Conservation (phyloP, 2,797 vertebrate species). For the Sciurus vulgaris region DNA sequence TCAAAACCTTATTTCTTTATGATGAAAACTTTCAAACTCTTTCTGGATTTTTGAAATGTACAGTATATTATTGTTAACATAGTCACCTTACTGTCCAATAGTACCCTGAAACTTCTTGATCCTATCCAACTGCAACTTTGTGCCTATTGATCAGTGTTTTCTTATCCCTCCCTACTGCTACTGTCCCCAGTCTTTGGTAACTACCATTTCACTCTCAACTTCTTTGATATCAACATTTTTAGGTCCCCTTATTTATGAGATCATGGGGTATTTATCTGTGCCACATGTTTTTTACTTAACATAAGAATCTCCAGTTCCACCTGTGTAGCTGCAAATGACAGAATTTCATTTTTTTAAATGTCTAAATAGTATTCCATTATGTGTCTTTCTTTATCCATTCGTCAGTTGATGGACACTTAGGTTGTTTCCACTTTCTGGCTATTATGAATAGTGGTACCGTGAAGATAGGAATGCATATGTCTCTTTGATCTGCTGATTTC, state of each 20-base stretch:
- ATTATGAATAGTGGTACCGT: background rate
- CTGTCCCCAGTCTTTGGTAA: background rate
- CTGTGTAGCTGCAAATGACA: background rate
- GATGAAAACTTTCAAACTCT: too few species aligned
- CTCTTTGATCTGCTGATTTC: background rate
- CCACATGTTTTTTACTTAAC: too few species aligned
- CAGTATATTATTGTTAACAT: too few species aligned
- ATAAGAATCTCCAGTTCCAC: background rate
- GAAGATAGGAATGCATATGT: background rate
- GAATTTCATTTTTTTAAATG: background rate
- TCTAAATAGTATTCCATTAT: background rate
- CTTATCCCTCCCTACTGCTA: background rate
- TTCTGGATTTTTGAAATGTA: too few species aligned
- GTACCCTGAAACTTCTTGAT: background rate
- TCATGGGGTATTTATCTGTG: background rate
- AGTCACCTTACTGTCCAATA: too few species aligned
- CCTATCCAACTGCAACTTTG: background rate
- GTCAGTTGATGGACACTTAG: background rate
- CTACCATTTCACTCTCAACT: background rate
- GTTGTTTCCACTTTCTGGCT: background rate
- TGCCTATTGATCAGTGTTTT: background rate
- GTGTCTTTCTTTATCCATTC: background rate
- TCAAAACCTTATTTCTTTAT: too few species aligned
- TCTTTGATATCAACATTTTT: background rate
- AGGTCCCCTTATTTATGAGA: background rate